Evolutionary conservation across 2,888 invertebrate genomes (phyloP).

Genomic region (Smittia sp.): DNA sequence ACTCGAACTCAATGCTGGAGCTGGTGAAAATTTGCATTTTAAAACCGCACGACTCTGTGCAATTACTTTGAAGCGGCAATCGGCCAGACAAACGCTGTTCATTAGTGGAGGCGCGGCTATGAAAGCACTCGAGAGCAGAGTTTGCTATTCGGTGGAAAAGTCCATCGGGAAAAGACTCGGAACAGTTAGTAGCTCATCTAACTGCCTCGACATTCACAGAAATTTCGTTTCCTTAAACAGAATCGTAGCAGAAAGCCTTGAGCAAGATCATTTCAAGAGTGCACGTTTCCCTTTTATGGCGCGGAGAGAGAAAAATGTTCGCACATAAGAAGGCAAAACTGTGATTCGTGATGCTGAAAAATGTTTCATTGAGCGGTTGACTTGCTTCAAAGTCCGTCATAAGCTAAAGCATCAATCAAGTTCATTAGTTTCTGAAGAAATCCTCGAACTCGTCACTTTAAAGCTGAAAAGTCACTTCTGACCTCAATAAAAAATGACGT

Average conservation of each 20-base stretch:
- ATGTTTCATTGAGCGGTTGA: conserved; percentile 3
- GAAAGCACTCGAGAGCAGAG: too few relatives aligned
- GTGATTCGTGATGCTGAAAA: neutral
- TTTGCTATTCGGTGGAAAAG: too few relatives aligned
- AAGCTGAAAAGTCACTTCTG: too few relatives aligned
- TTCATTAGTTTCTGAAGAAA: neutral
- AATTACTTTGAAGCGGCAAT: neutral
- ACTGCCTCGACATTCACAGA: too few relatives aligned
- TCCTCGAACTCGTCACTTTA: too few relatives aligned
- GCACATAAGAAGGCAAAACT: neutral
- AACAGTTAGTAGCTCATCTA: too few relatives aligned
- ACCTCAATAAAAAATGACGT: too few relatives aligned
- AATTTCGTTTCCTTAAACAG: neutral
- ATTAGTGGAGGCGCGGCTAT: neutral
- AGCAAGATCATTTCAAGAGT: neutral
- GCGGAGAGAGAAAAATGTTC: neutral
- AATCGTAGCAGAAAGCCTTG: neutral
- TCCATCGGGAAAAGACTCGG: too few relatives aligned
- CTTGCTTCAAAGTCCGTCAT: neutral
- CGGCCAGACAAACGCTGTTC: neutral
- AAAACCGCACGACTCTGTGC: neutral
- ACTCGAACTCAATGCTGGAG: neutral
- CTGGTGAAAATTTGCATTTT: neutral
- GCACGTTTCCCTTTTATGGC: neutral
- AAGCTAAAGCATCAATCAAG: neutral